phyloP scores from a whole-genome alignment of 2,113 vertebrate genomes.

The Brachyhypopomus occidentalis region DNA sequence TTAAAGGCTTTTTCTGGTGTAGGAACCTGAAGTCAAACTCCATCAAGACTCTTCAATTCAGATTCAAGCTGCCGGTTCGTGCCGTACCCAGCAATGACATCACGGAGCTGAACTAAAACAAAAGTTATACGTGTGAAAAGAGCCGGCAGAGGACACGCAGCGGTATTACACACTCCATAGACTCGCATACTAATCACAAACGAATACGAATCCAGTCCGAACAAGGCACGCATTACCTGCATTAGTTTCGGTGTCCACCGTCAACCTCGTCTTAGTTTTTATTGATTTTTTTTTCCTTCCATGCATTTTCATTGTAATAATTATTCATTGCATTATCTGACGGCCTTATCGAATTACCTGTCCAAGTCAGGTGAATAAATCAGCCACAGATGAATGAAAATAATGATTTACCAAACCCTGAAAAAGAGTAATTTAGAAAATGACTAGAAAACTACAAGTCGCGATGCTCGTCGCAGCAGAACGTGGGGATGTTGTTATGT shows the following conservation, averaged over 20 bases:
- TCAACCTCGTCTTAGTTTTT: conserved; percentile 44
- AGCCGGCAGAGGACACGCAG: neutral
- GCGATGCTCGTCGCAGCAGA: no score
- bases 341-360: conserved; percentile 28
- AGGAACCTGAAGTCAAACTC: neutral
- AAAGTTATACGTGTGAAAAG: neutral
- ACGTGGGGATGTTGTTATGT: no score
- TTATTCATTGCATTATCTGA: conserved; percentile 26
- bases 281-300: conserved; percentile 16
- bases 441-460: no score
- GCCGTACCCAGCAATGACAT: neutral
- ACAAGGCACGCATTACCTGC: conserved; percentile 4
- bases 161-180: conserved; percentile 22
- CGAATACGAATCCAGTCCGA: neutral
- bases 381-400: neutral
- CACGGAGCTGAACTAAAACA: neutral
- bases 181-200: conserved; percentile 20
- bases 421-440: neutral
- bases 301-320: conserved; percentile 57
- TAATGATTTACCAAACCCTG: neutral
- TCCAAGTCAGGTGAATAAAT: conserved; percentile 28
- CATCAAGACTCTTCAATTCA: neutral
- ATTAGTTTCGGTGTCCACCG: conserved; percentile 34
- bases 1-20: neutral
- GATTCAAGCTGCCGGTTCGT: neutral